These are phyloP conservation scores for Pocota personata DNA, from an alignment of 2,888 invertebrate genomes.

Conservation along the genomic window DNA sequence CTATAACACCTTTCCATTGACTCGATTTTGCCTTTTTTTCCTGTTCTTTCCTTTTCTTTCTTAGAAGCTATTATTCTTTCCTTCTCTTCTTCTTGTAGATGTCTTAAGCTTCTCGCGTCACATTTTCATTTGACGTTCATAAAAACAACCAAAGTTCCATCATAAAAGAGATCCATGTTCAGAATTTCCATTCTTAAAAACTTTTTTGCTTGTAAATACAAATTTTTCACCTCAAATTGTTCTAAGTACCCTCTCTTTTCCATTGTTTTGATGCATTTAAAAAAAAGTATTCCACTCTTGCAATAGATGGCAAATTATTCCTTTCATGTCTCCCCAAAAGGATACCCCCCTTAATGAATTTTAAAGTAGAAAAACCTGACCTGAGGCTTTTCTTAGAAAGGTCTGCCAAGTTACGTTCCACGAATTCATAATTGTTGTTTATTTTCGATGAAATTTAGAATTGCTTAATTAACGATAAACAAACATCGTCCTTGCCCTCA, in stretches of 20 bases:
- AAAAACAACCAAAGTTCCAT: no score
- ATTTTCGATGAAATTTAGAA: conserved; percentile 15
- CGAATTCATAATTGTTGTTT: conserved; percentile 26
- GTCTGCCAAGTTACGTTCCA: conserved; percentile 7
- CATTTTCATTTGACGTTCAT: no score
- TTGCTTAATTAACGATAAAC: conserved; percentile 41
- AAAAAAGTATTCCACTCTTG: conserved; percentile 4
- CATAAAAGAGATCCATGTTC: no score
- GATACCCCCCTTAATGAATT: not conserved
- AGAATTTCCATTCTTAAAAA: no score
- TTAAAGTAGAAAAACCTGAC: not conserved
- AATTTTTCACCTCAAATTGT: not conserved
- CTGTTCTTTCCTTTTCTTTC: no score
- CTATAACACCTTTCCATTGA: no score
- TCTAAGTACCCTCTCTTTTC: not conserved
- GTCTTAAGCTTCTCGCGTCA: no score
- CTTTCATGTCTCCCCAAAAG: not conserved
- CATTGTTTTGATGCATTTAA: conserved; percentile 18
- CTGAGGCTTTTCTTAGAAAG: not conserved
- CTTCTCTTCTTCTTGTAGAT: no score
- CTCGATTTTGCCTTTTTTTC: no score
- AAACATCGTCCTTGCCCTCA: conserved; percentile 30
- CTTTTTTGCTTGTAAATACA: not conserved
- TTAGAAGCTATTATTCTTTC: no score
- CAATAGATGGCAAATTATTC: not conserved